Evolutionary conservation across 2,113 vertebrate species (phyloP).

Genomic region (Zosterops lateralis): DNA sequence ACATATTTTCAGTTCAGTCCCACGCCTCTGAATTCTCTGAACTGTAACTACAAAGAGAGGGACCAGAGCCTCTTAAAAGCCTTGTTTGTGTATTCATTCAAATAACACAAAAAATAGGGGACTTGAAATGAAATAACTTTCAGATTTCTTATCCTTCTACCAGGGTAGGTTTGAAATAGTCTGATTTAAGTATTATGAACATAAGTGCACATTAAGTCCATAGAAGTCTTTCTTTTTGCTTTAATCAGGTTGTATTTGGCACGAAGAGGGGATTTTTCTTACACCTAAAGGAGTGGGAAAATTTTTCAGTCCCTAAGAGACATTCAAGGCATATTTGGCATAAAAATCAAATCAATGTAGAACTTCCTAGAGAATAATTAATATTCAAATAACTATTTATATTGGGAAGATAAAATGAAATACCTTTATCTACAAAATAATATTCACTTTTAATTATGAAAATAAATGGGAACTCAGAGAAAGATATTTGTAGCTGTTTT

Average conservation of each 20-base stretch:
- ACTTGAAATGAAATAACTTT: not conserved
- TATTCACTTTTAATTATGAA: slow-evolving; percentile 20
- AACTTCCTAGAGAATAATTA: slow-evolving; percentile 18
- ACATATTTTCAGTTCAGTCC: slow-evolving; percentile 62
- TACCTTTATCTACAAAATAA: not conserved
- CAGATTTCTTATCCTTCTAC: not conserved
- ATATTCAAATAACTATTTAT: not conserved
- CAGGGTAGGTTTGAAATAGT: not conserved
- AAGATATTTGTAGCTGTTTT: not conserved
- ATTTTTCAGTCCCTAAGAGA: not conserved
- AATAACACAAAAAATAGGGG: not conserved
- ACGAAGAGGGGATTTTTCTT: not conserved
- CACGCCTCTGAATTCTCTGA: slow-evolving; percentile 52
- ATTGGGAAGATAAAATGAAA: slow-evolving; percentile 12
- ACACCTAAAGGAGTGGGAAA: not conserved
- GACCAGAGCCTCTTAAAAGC: not conserved
- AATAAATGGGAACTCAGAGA: not conserved
- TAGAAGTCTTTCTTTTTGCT: not conserved
- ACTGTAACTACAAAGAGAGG: slow-evolving; percentile 58
- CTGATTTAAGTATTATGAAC: not conserved
- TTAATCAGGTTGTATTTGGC: not conserved
- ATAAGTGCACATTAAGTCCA: not conserved
- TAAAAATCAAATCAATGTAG: not conserved
- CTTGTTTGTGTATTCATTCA: slow-evolving; percentile 27
- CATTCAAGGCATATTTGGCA: not conserved